phyloP scores from a whole-genome alignment of 2,113 vertebrate species.

The Protobothrops mucrosquamatus region DNA sequence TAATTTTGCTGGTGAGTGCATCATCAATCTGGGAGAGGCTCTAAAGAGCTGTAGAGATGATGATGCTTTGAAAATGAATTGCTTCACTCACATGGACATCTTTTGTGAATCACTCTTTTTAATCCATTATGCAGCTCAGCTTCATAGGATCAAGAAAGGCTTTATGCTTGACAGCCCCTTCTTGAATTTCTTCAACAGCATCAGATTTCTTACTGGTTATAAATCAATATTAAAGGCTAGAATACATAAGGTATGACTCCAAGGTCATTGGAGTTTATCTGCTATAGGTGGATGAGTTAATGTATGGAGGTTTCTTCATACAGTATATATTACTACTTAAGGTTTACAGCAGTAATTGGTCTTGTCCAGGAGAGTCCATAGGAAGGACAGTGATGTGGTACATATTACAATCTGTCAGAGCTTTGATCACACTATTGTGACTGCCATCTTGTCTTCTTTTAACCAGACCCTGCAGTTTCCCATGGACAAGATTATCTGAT shows the following conservation, averaged over 20 bases:
- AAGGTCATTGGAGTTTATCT: background rate
- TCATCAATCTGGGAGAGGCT: background rate
- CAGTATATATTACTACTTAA: background rate
- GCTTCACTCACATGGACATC: background rate
- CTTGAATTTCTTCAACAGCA: background rate
- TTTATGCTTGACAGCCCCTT: background rate
- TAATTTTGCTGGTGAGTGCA: background rate
- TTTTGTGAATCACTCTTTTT: background rate
- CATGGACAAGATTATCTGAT: background rate
- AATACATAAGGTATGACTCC: too few relatives aligned
- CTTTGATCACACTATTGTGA: background rate
- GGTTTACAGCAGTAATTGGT: background rate
- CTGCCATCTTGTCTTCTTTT: background rate
- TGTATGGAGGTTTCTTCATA: background rate
- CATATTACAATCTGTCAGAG: background rate
- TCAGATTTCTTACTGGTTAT: background rate
- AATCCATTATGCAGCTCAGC: background rate
- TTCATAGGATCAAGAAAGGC: background rate
- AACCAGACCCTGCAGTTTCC: background rate
- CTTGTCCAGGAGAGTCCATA: background rate
- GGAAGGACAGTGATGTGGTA: background rate
- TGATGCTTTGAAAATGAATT: background rate
- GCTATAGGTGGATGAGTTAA: background rate
- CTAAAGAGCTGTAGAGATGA: background rate
- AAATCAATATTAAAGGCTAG: slow-evolving; percentile 4